These are phyloP conservation scores for Drosophila auraria DNA, from an alignment of 1,140 invertebrate species.

Conservation along the genomic window DNA sequence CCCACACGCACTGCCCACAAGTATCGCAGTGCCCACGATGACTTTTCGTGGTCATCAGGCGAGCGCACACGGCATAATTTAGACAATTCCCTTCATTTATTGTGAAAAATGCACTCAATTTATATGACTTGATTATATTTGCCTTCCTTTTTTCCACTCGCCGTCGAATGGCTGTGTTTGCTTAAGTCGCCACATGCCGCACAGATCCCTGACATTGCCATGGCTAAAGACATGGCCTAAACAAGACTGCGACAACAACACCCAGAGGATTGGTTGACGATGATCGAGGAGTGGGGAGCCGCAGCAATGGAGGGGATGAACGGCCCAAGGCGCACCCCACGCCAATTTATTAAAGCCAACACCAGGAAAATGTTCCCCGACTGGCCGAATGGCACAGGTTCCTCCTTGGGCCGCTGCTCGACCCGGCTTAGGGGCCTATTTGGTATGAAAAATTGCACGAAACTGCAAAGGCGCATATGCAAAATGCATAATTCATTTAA, in stretches of 20 bases:
- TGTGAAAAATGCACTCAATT: slow-evolving; percentile 83
- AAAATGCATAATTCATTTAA: slow-evolving; percentile 85
- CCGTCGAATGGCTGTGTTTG: slow-evolving; percentile 65
- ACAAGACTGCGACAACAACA: slow-evolving; percentile 61
- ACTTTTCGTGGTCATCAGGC: slow-evolving; percentile 27
- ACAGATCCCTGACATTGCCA: slow-evolving; percentile 62
- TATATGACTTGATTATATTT: slow-evolving; percentile 83
- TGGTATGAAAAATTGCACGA: slow-evolving; percentile 77
- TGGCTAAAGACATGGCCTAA: slow-evolving; percentile 49
- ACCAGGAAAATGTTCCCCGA: slow-evolving; percentile 51
- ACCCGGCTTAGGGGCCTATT: slow-evolving; percentile 34
- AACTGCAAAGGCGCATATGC: slow-evolving; percentile 70
- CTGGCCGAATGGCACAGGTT: slow-evolving; percentile 34
- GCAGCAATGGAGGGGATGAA: slow-evolving; percentile 3
- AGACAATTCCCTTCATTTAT: slow-evolving; percentile 81
- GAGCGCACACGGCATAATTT: slow-evolving; percentile 70
- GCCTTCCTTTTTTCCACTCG: slow-evolving; percentile 44
- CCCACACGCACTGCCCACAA: slow-evolving; percentile 41
- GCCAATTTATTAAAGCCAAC: slow-evolving; percentile 83
- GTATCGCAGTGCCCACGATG: not conserved
- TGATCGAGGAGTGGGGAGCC: not conserved
- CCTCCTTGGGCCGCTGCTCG: slow-evolving; percentile 16
- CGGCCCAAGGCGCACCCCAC: slow-evolving; percentile 75
- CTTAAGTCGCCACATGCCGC: slow-evolving; percentile 59
- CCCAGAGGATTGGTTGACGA: slow-evolving; percentile 28